These are phyloP conservation scores for Steinernema carpocapsae DNA, from an alignment of 2,888 invertebrate genomes.

Conservation along the genomic window DNA sequence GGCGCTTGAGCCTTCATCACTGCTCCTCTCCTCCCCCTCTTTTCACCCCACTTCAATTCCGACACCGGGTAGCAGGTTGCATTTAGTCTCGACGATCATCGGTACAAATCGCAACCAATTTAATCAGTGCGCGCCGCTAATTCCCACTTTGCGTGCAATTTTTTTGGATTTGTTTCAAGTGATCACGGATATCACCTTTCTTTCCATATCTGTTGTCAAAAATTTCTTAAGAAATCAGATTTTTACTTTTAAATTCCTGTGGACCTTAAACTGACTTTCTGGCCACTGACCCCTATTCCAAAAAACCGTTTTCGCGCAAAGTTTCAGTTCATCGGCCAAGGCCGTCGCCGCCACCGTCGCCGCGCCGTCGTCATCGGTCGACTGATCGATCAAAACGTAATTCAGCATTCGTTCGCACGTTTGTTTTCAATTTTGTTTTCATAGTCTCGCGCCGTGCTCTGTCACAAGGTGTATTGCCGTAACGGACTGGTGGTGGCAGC, in stretches of 20 bases:
- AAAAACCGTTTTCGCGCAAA: too few species aligned
- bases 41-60: background rate
- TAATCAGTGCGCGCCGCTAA: background rate
- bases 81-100: background rate
- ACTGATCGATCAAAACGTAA: constrained; percentile 26
- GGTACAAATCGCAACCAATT: background rate
- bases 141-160: background rate
- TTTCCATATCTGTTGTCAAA: too few species aligned
- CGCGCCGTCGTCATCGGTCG: background rate
- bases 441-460: background rate
- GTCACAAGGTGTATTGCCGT: constrained; percentile 24
- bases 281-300: too few species aligned
- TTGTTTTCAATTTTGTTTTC: constrained; percentile 27
- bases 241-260: too few species aligned
- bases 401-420: constrained; percentile 11
- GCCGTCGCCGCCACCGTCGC: background rate
- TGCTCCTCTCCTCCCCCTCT: background rate
- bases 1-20: constrained; percentile 21
- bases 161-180: background rate
- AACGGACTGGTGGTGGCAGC: background rate
- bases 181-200: too few species aligned
- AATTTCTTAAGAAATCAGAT: too few species aligned
- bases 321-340: too few species aligned
- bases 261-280: too few species aligned
- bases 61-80: constrained; percentile 19